Evolutionary conservation across 2,888 invertebrate species (phyloP).

Genomic region (Tetragonisca angustula): DNA sequence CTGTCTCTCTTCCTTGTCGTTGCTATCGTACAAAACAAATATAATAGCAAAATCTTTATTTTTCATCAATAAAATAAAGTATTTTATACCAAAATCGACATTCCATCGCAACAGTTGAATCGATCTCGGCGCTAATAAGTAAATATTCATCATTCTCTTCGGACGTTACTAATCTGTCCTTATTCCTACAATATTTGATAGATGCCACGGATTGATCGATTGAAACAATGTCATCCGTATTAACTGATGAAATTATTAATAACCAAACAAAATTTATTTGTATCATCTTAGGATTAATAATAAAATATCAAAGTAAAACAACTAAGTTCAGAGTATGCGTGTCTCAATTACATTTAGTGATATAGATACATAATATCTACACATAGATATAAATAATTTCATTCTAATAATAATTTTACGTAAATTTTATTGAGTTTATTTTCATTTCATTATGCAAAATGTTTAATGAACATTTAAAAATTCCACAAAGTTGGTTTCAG

Average conservation of each 20-base stretch:
- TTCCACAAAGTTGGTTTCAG: constrained; percentile 18
- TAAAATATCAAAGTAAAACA: background rate
- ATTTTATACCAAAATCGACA: constrained; percentile 85
- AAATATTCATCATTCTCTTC: constrained; percentile 84
- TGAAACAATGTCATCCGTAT: constrained; percentile 23
- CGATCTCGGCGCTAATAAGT: constrained; percentile 83
- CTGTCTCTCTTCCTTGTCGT: constrained; percentile 80
- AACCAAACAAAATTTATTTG: constrained; percentile 26
- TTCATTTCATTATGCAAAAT: background rate
- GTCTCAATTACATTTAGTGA: background rate
- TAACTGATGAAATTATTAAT: constrained; percentile 27
- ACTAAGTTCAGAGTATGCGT: background rate
- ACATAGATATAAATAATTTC: background rate
- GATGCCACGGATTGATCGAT: constrained; percentile 65
- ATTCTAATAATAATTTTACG: background rate
- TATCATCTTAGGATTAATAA: constrained; percentile 13
- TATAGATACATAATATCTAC: background rate
- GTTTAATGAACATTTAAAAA: constrained; percentile 33
- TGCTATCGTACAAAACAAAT: constrained; percentile 64
- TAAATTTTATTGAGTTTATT: background rate
- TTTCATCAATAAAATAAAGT: background rate
- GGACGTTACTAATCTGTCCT: constrained; percentile 83
- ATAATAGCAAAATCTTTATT: background rate
- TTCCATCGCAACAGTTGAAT: constrained; percentile 83
- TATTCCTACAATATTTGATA: constrained; percentile 83